Base-by-base conservation (phyloP, 2,797 vertebrate genomes). In the Poecilia wingei region DNA sequence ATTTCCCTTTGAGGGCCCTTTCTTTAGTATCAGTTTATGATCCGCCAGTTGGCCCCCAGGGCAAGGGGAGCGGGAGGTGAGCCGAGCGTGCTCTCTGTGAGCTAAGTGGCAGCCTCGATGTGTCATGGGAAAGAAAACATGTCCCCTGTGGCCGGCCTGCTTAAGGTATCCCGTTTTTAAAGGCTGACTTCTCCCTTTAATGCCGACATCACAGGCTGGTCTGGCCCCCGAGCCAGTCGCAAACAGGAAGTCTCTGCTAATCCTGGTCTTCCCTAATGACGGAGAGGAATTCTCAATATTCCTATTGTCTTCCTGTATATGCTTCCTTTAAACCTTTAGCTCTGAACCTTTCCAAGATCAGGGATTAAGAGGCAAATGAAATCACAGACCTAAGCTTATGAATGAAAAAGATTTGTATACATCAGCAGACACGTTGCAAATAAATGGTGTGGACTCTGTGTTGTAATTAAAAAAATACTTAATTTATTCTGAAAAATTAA, bases 51-150 rank as follows among this genome's bases (percentile, higher is more conserved):
- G 79, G 81, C 72, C 80, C 79, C 10, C n/a, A 68, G 85, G 80
- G 77, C 57, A 22, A 13, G 36, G 18, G 41, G 68, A 28, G 66
- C 31, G 28, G 69, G 70, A 25, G 74, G 69, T 1, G 33, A 77
- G 78, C 77, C 79, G 87, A 78, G 85, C 76, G 47, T 72, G 81
- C 59, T 80, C 86, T 43, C 39, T 74, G 76, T 2, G 36, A 83
- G 77, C 86, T 90, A 92, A 94, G 87, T 93, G 94, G 87, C 93
- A 94, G 93, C 89, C 25, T 91, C 82, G 28, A 92, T 49, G 92
- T 94, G 95, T 95, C 85, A 90, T 66, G 75, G 88, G 92, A 95
- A 92, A 92, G 86, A 91, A 94, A 95, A 89, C 94, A 95, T 93
- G 79, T 80, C 86, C 86, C 85, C 85, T 6, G 79, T 69, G 80